Conservation (phyloP, 1,140 invertebrate genomes). For the roundworm (Caenorhabditis elegans) region DNA sequence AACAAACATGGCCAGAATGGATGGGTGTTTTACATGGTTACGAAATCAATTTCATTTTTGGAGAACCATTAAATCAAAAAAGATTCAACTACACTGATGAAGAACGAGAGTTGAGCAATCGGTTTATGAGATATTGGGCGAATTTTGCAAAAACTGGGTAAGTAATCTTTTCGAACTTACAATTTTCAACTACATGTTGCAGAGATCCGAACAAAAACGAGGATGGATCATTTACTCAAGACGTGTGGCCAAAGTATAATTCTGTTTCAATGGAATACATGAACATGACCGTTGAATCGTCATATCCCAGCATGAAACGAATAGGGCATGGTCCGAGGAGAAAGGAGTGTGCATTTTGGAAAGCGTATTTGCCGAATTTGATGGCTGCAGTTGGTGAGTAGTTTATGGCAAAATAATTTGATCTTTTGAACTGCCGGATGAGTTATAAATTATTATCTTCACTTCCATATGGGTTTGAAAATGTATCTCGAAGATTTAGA, state of each 20-base stretch:
- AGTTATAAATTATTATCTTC: too few species aligned
- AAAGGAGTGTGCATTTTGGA: constrained; percentile 93
- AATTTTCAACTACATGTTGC: constrained; percentile 62
- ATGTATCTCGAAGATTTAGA: too few species aligned
- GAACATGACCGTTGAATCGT: constrained; percentile 77
- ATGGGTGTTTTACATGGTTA: constrained; percentile 92
- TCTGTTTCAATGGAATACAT: constrained; percentile 80
- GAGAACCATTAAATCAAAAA: constrained; percentile 79
- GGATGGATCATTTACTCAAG: constrained; percentile 72
- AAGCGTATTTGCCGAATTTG: constrained; percentile 86
- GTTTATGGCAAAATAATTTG: background rate
- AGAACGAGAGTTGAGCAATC: constrained; percentile 80
- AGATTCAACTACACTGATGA: constrained; percentile 74
- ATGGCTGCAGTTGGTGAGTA: constrained; percentile 72
- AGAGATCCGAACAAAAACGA: constrained; percentile 79
- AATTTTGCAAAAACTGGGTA: constrained; percentile 93
- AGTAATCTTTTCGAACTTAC: background rate
- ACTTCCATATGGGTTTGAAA: too few species aligned
- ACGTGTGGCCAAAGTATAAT: constrained; percentile 84
- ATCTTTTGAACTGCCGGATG: background rate
- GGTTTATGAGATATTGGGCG: constrained; percentile 91
- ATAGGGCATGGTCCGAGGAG: constrained; percentile 81
- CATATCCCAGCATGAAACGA: constrained; percentile 61
- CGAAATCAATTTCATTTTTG: constrained; percentile 91
- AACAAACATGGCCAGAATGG: constrained; percentile 89